phyloP scores from a whole-genome alignment of 2,888 invertebrate species.

The Tipula helvola region DNA sequence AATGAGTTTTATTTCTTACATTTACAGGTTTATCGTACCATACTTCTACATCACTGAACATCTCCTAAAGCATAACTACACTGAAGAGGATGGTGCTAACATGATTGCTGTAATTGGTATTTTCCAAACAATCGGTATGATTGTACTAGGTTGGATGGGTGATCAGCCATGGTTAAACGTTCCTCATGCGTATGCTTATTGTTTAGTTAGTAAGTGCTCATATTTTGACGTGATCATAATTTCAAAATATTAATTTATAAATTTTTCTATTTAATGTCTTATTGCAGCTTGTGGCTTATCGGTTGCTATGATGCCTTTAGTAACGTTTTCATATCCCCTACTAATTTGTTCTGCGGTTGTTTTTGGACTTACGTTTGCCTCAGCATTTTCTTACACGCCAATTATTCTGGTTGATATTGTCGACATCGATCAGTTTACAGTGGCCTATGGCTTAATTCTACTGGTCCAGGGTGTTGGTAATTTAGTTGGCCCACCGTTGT shows the following conservation, averaged over 20 bases:
- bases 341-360: conserved; percentile 39
- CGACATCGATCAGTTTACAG: conserved; percentile 81
- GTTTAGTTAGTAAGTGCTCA: conserved; percentile 42
- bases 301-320: conserved; percentile 30
- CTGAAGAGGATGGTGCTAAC: conserved; percentile 59
- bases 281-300: conserved; percentile 31
- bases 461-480: conserved; percentile 88
- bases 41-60: conserved; percentile 88
- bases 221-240: not conserved
- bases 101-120: conserved; percentile 79
- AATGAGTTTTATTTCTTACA: not conserved
- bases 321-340: conserved; percentile 25
- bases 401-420: conserved; percentile 80
- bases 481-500: conserved; percentile 81
- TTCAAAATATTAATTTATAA: not conserved
- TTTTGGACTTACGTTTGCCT: conserved; percentile 85
- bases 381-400: conserved; percentile 83
- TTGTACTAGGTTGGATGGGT: conserved; percentile 77
- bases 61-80: conserved; percentile 56
- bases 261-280: not conserved
- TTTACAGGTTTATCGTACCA: conserved; percentile 83
- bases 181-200: conserved; percentile 67
- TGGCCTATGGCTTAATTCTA: conserved; percentile 80
- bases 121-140: conserved; percentile 83
- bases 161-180: conserved; percentile 76